Conservation (phyloP, 1,140 invertebrate species). For the Oreohelix idahoensis region DNA sequence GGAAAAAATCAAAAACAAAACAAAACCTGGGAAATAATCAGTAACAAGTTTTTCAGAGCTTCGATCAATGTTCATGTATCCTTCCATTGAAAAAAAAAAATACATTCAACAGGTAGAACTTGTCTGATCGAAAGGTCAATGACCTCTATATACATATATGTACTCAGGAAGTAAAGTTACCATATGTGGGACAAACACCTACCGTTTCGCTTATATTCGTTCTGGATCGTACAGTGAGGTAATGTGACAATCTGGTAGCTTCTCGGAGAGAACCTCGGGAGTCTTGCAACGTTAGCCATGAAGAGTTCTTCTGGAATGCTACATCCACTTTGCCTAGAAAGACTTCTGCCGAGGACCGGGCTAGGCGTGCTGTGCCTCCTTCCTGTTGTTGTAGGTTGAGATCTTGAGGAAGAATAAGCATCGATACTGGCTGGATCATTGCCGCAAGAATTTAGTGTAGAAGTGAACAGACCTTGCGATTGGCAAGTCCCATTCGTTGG, state of each 20-base stretch:
- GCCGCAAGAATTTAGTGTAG: background rate
- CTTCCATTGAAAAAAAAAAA: too few species aligned
- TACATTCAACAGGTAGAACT: too few species aligned
- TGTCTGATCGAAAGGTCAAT: too few species aligned
- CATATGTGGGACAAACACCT: too few species aligned
- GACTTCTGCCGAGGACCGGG: background rate
- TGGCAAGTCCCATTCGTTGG: background rate
- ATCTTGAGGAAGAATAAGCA: too few species aligned
- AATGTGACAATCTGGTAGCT: background rate
- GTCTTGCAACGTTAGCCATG: conserved; percentile 1
- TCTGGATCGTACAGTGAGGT: background rate
- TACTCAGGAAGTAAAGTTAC: too few species aligned
- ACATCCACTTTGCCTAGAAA: background rate
- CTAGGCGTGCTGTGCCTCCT: background rate
- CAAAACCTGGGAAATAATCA: too few species aligned
- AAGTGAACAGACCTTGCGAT: background rate
- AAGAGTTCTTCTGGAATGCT: background rate
- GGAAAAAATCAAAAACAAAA: too few species aligned
- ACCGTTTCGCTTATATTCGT: too few species aligned
- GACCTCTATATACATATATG: too few species aligned
- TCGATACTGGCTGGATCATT: background rate
- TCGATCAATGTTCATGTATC: too few species aligned
- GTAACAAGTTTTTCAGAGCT: too few species aligned
- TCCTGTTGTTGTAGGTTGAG: background rate
- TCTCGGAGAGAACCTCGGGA: background rate